phyloP scores from a whole-genome alignment of 2,797 vertebrate genomes.

The Botia kubotai region DNA sequence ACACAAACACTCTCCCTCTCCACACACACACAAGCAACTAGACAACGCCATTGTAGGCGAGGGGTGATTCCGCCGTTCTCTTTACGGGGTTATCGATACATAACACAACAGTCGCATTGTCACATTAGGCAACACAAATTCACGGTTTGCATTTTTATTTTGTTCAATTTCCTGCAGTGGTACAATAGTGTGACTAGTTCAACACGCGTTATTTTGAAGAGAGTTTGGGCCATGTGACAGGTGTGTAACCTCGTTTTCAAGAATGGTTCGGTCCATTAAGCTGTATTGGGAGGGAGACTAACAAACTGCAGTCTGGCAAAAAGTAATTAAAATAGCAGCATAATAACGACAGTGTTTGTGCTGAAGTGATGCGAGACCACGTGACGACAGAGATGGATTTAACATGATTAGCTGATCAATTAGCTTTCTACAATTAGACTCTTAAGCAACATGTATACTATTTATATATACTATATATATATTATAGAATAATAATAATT shows the following conservation, averaged over 20 bases:
- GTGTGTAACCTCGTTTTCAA: slow-evolving; percentile 71
- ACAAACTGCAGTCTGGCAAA: slow-evolving; percentile 75
- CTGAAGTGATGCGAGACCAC: slow-evolving; percentile 45
- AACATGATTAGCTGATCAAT: too few relatives aligned
- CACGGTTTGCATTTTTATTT: not conserved
- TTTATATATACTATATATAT: too few relatives aligned
- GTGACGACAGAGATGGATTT: not conserved
- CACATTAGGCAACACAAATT: slow-evolving; percentile 31
- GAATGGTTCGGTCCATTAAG: slow-evolving; percentile 81
- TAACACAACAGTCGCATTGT: slow-evolving; percentile 8
- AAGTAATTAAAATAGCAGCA: slow-evolving; percentile 68
- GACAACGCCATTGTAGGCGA: slow-evolving; percentile 78
- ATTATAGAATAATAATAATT: too few relatives aligned
- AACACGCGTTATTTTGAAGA: not conserved
- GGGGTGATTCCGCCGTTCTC: slow-evolving; percentile 72
- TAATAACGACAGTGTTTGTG: slow-evolving; percentile 60
- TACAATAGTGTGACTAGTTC: not conserved
- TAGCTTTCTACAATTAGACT: too few relatives aligned
- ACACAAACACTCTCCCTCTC: slow-evolving; percentile 49
- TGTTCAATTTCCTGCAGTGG: too few relatives aligned
- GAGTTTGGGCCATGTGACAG: slow-evolving; percentile 72
- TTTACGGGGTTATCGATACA: not conserved
- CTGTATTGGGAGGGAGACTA: slow-evolving; percentile 66
- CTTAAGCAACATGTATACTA: too few relatives aligned
- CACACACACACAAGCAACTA: slow-evolving; percentile 69